A percentile compares a stretch with the other conserved stretches of the same genome.
These are phyloP conservation scores for Bucco capensis DNA, from an alignment of 2,113 vertebrate genomes.

Conservation along the genomic window DNA sequence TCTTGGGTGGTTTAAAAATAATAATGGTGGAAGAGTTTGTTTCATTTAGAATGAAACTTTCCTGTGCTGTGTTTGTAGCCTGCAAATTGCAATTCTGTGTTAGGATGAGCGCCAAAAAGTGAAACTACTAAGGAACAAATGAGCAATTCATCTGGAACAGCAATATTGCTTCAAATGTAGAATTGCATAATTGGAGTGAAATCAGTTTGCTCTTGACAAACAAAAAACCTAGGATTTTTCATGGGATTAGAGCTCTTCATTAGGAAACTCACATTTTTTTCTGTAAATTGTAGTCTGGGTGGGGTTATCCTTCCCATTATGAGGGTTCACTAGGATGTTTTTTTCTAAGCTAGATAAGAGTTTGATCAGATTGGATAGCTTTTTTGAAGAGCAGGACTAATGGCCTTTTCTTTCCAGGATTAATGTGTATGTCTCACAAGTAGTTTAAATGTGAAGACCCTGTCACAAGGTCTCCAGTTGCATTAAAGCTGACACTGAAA, in stretches of 20 bases:
- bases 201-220: background rate
- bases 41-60: background rate
- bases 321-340: background rate
- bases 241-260: background rate
- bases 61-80: background rate
- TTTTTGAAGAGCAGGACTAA: background rate
- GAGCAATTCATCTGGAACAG: background rate
- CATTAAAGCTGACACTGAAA: slow-evolving; percentile 13
- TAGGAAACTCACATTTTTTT: background rate
- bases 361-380: background rate
- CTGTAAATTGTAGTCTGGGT: background rate
- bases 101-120: background rate
- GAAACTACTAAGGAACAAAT: background rate
- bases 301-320: background rate
- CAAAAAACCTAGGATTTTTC: background rate
- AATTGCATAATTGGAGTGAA: background rate
- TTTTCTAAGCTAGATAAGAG: background rate
- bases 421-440: background rate
- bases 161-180: background rate
- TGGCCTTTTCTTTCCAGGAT: background rate
- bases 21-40: background rate
- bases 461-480: background rate
- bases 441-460: background rate
- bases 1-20: background rate
- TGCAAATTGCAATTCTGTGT: background rate